phyloP scores from a whole-genome alignment of 2,113 vertebrate species.

The Cyanocitta stelleri region DNA sequence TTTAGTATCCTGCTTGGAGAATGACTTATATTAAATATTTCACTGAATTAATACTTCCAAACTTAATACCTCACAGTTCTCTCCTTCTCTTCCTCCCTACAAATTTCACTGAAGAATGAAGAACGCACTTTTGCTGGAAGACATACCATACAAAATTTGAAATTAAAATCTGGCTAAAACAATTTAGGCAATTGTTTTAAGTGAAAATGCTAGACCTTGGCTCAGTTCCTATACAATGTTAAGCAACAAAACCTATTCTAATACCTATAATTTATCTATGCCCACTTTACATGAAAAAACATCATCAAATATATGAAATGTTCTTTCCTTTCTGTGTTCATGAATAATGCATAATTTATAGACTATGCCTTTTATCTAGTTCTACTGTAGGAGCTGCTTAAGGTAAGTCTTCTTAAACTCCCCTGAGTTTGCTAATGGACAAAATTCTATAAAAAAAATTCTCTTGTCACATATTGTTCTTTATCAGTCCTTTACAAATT shows the following conservation, averaged over 20 bases:
- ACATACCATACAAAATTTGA: background rate
- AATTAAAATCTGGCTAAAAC: background rate
- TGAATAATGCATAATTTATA: background rate
- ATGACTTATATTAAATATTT: background rate
- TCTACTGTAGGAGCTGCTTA: background rate
- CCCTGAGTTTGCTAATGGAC: background rate
- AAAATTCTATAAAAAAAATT: background rate
- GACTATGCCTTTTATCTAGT: background rate
- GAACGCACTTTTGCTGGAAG: background rate
- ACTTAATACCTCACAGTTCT: background rate
- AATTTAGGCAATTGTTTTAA: background rate
- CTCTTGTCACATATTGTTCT: background rate
- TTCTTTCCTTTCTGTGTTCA: background rate
- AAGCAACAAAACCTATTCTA: background rate
- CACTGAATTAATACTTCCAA: background rate
- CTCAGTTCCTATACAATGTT: background rate
- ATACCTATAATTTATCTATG: background rate
- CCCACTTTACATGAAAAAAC: background rate
- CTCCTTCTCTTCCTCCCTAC: background rate
- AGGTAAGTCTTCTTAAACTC: background rate
- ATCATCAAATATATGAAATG: background rate
- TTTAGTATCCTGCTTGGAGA: background rate
- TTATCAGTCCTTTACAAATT: background rate
- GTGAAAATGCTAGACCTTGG: background rate
- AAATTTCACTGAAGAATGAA: background rate